Conservation (phyloP, 2,797 vertebrate genomes). For the Manis pentadactyla region DNA sequence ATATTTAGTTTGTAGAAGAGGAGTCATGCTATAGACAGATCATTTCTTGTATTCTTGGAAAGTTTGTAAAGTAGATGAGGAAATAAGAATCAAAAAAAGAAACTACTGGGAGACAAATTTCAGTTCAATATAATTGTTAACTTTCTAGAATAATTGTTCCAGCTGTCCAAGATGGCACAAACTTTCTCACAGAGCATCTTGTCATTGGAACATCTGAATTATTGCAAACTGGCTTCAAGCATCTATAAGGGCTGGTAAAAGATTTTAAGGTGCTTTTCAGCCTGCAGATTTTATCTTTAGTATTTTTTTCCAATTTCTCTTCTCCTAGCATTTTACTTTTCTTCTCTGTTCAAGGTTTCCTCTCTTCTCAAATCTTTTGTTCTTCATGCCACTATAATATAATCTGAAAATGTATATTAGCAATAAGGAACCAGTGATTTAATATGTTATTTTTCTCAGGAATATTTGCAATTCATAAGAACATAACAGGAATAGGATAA, state of each 20-base stretch:
- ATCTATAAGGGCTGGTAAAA: neutral
- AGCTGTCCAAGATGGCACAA: neutral
- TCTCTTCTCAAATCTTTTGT: neutral
- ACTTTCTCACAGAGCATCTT: neutral
- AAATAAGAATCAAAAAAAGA: neutral
- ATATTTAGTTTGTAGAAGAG: neutral
- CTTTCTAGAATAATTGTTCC: neutral
- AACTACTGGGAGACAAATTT: neutral
- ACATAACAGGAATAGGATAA: neutral
- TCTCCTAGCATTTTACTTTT: neutral
- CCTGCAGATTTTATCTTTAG: neutral
- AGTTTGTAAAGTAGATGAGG: neutral
- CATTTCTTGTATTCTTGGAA: neutral
- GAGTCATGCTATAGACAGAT: neutral
- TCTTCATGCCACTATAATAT: neutral
- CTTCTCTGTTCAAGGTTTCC: neutral
- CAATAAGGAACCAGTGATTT: neutral
- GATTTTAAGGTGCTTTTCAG: neutral
- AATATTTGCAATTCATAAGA: neutral
- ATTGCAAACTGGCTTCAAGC: neutral
- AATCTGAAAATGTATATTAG: neutral
- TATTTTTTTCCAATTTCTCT: neutral
- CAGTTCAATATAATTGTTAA: neutral
- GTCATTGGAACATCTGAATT: neutral
- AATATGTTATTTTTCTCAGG: neutral